Conservation (phyloP, 2,113 vertebrate genomes). For the Penelope pileata region DNA sequence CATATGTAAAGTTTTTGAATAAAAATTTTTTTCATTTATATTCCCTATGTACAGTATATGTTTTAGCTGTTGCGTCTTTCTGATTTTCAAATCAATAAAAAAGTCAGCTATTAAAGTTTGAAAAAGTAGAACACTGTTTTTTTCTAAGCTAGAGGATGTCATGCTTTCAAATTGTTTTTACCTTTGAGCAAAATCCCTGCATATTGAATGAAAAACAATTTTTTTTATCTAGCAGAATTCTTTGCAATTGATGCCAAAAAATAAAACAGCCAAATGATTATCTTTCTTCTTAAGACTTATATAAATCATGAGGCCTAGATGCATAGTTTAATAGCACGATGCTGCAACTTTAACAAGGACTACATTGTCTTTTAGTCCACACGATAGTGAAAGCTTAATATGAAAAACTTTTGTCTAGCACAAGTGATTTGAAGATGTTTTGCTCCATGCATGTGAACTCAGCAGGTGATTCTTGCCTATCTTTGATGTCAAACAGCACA, state of each 20-base stretch:
- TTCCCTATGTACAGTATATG: not conserved
- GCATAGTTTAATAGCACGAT: constrained; percentile 72
- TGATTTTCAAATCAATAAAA: constrained; percentile 51
- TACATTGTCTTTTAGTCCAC: constrained; percentile 81
- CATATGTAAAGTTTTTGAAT: not conserved
- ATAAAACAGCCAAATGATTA: constrained; percentile 50
- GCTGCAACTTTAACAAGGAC: constrained; percentile 79
- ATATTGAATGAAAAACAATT: constrained; percentile 67
- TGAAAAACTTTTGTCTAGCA: constrained; percentile 97
- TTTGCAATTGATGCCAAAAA: constrained; percentile 57
- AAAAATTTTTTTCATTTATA: not conserved
- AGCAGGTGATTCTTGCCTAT: constrained; percentile 95
- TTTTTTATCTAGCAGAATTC: constrained; percentile 32
- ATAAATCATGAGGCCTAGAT: constrained; percentile 58
- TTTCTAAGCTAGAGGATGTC: constrained; percentile 47
- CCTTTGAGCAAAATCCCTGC: constrained; percentile 69
- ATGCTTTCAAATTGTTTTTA: constrained; percentile 60
- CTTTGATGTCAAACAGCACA: constrained; percentile 98
- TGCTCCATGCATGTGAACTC: constrained; percentile 94
- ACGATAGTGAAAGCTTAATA: constrained; percentile 86
- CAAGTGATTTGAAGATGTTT: constrained; percentile 99
- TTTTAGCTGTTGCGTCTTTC: constrained; percentile 48
- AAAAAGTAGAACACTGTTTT: constrained; percentile 57
- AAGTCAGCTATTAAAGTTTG: constrained; percentile 63
- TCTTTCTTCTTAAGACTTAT: constrained; percentile 63